A percentile compares a stretch with the other conserved stretches of the same genome.
phyloP scores from a whole-genome alignment of 2,113 vertebrate species.

The Anarrhichthys ocellatus region DNA sequence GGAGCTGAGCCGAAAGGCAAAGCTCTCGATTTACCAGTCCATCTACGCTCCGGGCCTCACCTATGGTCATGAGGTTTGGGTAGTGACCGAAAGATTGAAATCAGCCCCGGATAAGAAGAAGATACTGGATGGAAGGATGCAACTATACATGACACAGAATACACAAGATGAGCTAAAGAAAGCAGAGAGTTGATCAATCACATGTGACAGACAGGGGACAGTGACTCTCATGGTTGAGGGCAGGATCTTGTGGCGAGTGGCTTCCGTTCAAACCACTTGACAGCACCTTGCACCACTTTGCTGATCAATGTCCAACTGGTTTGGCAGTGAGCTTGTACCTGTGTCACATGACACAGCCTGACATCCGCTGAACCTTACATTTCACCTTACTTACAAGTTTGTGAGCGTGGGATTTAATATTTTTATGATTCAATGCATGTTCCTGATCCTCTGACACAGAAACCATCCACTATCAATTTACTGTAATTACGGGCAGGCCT shows the following conservation, averaged over 20 bases:
- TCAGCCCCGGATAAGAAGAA: not conserved
- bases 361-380: not conserved
- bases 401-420: not conserved
- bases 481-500: slow-evolving; percentile 57
- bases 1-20: no score
- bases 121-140: not conserved
- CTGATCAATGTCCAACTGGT: slow-evolving; percentile 10
- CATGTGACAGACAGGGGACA: not conserved
- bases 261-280: slow-evolving; percentile 1
- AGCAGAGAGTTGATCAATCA: not conserved
- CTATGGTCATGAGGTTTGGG: no score
- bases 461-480: slow-evolving; percentile 62
- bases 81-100: no score
- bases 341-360: not conserved
- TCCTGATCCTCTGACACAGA: slow-evolving; percentile 33
- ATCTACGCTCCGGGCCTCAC: no score
- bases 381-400: not conserved
- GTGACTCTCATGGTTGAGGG: not conserved
- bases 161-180: not conserved
- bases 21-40: no score
- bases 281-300: slow-evolving; percentile 1
- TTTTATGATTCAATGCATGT: not conserved
- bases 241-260: slow-evolving; percentile 8
- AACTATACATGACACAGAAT: not conserved
- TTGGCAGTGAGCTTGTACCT: slow-evolving; percentile 1